Percentiles rank a stretch among this genome's conserved stretches.
Conservation (phyloP, 2,113 vertebrate genomes). For the Pelecanoides urinatrix region DNA sequence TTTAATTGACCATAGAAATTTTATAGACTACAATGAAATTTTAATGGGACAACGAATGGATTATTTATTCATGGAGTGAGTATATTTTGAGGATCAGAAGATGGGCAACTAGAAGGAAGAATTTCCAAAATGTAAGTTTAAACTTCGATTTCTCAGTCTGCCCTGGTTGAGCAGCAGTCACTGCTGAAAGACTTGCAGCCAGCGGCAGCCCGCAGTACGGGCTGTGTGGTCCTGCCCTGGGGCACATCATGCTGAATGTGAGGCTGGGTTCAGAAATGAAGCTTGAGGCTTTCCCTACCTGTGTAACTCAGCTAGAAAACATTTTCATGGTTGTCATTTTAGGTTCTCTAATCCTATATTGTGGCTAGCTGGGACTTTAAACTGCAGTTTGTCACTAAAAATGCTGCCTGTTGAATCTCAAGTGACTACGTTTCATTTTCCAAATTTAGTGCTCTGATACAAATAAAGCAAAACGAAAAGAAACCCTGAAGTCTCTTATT, state of each 20-base stretch:
- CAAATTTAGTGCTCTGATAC: neutral
- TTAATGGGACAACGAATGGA: neutral
- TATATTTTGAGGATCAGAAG: neutral
- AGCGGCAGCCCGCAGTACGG: rapidly evolving
- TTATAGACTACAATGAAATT: neutral
- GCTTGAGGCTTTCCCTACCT: neutral
- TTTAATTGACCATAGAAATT: neutral
- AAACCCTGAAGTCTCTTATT: neutral
- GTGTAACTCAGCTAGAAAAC: neutral
- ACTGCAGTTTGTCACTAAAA: neutral
- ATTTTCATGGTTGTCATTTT: neutral
- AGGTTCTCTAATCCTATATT: neutral
- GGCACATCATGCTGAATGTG: neutral
- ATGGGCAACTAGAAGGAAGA: neutral
- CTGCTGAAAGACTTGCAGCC: neutral
- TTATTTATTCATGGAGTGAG: neutral
- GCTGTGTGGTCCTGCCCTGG: neutral
- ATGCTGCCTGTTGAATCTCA: neutral
- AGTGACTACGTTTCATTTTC: neutral
- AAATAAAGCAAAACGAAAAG: neutral
- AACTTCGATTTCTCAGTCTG: neutral
- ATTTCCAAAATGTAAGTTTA: neutral
- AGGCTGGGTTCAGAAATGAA: neutral
- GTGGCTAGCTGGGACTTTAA: neutral
- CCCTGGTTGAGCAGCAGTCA: neutral